These are phyloP conservation scores for Drosophila suboccidentalis DNA, from an alignment of 2,888 invertebrate species.

Conservation along the genomic window DNA sequence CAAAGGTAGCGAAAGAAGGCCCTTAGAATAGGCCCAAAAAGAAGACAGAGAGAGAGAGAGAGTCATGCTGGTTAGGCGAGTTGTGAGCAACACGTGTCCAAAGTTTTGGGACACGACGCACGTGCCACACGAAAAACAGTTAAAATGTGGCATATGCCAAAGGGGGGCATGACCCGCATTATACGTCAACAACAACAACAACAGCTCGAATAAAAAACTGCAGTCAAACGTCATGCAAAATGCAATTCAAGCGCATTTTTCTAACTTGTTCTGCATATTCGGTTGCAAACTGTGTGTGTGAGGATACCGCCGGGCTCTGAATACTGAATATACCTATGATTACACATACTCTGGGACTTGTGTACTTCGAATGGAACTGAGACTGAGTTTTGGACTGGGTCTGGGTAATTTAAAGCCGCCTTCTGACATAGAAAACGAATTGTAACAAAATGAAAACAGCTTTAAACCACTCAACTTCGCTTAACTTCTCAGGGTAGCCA, in stretches of 20 bases:
- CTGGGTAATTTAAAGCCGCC: slow-evolving; percentile 59
- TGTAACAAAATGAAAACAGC: slow-evolving; percentile 40
- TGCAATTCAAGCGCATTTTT: slow-evolving; percentile 75
- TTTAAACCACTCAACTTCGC: slow-evolving; percentile 26
- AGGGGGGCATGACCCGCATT: slow-evolving; percentile 71
- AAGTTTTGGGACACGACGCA: slow-evolving; percentile 43
- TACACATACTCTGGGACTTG: slow-evolving; percentile 25
- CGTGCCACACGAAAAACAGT: slow-evolving; percentile 56
- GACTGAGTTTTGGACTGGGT: slow-evolving; percentile 8
- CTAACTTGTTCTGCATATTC: slow-evolving; percentile 71
- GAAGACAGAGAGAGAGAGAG: background rate
- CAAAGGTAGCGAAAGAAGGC: slow-evolving; percentile 21
- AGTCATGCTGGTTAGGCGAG: slow-evolving; percentile 45
- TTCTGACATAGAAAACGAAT: slow-evolving; percentile 70
- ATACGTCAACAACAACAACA: slow-evolving; percentile 21
- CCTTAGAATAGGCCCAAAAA: slow-evolving; percentile 45
- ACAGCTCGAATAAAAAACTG: slow-evolving; percentile 18
- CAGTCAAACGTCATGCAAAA: slow-evolving; percentile 48
- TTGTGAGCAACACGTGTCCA: slow-evolving; percentile 56
- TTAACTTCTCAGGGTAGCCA: slow-evolving; percentile 53
- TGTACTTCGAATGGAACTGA: slow-evolving; percentile 8
- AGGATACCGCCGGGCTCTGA: slow-evolving; percentile 38
- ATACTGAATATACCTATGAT: slow-evolving; percentile 16
- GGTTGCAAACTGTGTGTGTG: slow-evolving; percentile 61
- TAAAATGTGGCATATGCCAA: slow-evolving; percentile 39